phyloP scores from a whole-genome alignment of 2,113 vertebrate genomes.

The Dipodomys ordii region DNA sequence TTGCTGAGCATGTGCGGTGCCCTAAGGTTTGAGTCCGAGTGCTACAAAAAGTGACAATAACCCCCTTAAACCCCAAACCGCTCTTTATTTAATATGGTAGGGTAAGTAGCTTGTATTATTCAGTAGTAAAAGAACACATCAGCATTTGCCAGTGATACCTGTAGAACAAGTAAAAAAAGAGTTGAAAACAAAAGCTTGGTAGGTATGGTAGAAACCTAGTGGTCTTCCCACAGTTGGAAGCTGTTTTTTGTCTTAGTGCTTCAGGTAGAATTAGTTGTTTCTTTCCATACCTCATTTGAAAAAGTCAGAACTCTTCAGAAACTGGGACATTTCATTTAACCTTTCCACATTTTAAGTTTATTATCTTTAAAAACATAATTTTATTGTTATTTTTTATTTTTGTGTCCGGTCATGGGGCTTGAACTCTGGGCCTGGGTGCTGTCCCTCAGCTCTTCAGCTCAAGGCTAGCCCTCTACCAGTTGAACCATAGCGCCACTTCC shows the following conservation, averaged over 20 bases:
- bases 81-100: not conserved
- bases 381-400: no score
- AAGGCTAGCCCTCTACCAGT: no score
- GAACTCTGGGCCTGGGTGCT: no score
- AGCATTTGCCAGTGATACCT: slow-evolving; percentile 39
- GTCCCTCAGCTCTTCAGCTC: no score
- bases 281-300: not conserved
- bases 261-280: slow-evolving; percentile 2
- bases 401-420: no score
- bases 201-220: slow-evolving; percentile 36
- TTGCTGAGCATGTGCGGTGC: not conserved
- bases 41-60: not conserved
- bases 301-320: slow-evolving; percentile 15
- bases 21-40: not conserved
- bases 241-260: not conserved
- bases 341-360: no score
- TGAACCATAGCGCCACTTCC: no score
- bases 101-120: slow-evolving; percentile 32
- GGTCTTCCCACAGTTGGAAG: not conserved
- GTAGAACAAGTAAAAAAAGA: slow-evolving; percentile 10
- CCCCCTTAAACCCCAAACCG: no score
- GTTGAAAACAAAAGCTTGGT: slow-evolving; percentile 18
- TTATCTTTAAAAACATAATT: no score
- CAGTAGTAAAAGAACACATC: slow-evolving; percentile 39
- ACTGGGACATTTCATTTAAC: not conserved